Evolutionary conservation across 2,888 invertebrate species (phyloP).

Genomic region (Tanypteryx hageni): DNA sequence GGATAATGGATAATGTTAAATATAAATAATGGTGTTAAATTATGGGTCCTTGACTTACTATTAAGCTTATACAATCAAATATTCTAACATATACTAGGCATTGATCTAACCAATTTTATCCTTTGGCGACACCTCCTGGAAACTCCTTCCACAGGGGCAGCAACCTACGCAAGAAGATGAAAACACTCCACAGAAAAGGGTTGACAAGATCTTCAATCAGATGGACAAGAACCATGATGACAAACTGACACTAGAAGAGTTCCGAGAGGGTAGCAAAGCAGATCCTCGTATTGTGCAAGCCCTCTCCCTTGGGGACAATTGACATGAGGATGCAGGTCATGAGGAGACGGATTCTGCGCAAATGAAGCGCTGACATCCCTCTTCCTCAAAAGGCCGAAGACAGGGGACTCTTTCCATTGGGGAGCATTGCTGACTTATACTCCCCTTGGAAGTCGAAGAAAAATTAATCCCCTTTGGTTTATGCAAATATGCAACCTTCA

Average conservation of each 20-base stretch:
- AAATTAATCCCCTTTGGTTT: constrained; percentile 39
- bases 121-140: constrained; percentile 49
- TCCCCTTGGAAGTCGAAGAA: background rate
- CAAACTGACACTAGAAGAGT: constrained; percentile 95
- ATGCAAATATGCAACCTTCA: constrained; percentile 59
- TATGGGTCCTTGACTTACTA: too few relatives aligned
- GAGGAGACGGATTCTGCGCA: constrained; percentile 47
- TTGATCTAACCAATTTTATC: constrained; percentile 52
- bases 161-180: constrained; percentile 92
- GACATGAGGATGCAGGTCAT: constrained; percentile 57
- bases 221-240: constrained; percentile 99
- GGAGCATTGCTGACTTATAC: constrained; percentile 26
- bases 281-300: constrained; percentile 99
- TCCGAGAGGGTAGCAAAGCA: constrained; percentile 98
- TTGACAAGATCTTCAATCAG: constrained; percentile 98
- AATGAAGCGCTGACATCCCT: constrained; percentile 51
- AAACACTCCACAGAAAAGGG: constrained; percentile 95
- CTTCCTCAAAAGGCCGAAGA: constrained; percentile 51
- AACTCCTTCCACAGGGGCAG: constrained; percentile 83
- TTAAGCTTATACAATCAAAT: too few relatives aligned
- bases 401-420: constrained; percentile 33
- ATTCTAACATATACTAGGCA: background rate
- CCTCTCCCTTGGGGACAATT: constrained; percentile 83
- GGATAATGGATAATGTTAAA: too few relatives aligned
- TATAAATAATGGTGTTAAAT: too few relatives aligned